Conservation (phyloP, 1,140 invertebrate genomes). For the Orchesella cincta region DNA sequence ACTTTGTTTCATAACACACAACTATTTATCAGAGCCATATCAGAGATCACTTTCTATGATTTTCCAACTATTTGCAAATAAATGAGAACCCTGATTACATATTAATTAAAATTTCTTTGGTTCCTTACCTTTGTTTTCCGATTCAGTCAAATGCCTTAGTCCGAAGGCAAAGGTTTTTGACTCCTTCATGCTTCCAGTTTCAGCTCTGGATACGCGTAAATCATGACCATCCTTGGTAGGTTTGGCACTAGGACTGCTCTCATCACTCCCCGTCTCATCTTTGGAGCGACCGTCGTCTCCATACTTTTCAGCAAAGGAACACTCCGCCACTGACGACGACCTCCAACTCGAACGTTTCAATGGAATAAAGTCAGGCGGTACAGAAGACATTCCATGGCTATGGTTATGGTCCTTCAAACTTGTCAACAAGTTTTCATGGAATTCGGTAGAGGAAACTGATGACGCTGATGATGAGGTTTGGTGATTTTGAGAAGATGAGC, state of each 20-base stretch:
- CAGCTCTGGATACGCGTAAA: not conserved
- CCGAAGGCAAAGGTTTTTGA: conserved; percentile 48
- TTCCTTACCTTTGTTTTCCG: conserved; percentile 6
- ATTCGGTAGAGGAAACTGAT: conserved; percentile 10
- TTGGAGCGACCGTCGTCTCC: not conserved
- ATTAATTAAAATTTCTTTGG: not conserved
- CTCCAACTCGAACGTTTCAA: conserved; percentile 30
- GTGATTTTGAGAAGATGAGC: conserved; percentile 25
- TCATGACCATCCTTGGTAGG: conserved; percentile 20
- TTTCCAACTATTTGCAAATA: too few species aligned
- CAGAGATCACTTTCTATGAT: not conserved
- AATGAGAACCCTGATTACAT: not conserved
- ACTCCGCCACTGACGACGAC: conserved; percentile 18
- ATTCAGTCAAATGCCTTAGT: conserved; percentile 34
- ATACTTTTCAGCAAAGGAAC: conserved; percentile 13
- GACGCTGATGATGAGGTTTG: conserved; percentile 8
- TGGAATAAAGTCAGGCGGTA: conserved; percentile 24
- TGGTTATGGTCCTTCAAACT: conserved; percentile 1
- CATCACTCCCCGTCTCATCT: conserved; percentile 2
- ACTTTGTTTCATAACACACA: too few species aligned
- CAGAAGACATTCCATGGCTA: conserved; percentile 13
- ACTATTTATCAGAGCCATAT: too few species aligned
- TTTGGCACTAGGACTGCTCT: conserved; percentile 7
- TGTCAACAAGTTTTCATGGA: conserved; percentile 22
- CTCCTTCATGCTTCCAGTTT: conserved; percentile 45